Conservation (phyloP, 35 echinoderm and acorn worm genomes). For the Apostichopus japonicus region DNA sequence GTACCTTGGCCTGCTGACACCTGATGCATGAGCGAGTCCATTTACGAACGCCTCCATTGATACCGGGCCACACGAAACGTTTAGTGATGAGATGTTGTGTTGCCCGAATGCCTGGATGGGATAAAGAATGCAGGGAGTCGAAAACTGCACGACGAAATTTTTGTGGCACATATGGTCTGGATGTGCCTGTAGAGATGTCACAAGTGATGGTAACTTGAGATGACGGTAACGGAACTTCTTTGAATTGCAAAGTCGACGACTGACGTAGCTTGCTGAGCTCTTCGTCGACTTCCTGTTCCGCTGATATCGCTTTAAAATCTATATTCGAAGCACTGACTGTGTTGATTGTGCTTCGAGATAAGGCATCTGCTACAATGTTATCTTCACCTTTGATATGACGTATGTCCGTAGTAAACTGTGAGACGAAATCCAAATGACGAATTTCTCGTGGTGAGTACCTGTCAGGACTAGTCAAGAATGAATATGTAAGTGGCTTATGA, state of each 20-base stretch:
- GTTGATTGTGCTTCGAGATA: background rate
- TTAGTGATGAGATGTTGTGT: slow-evolving; percentile 64
- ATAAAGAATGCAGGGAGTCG: slow-evolving; percentile 24
- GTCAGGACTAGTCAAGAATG: too few species aligned
- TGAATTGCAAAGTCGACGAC: background rate
- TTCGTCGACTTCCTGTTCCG: slow-evolving; percentile 27
- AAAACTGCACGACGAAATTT: slow-evolving; percentile 24
- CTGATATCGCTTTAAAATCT: slow-evolving; percentile 26
- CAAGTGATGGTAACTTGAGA: slow-evolving; percentile 35
- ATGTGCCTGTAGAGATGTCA: slow-evolving; percentile 22
- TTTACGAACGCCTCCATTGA: slow-evolving; percentile 63
- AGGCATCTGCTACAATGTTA: too few species aligned
- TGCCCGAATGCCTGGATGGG: slow-evolving; percentile 45
- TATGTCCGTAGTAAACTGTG: too few species aligned
- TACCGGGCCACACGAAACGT: slow-evolving; percentile 70
- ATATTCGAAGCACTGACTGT: background rate
- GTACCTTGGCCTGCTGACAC: slow-evolving; percentile 70
- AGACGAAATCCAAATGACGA: too few species aligned
- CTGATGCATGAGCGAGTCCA: slow-evolving; percentile 63
- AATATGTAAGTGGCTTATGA: slow-evolving; percentile 5
- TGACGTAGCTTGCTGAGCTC: background rate
- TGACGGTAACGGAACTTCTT: background rate
- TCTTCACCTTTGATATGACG: too few species aligned
- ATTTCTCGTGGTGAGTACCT: too few species aligned
- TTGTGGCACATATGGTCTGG: slow-evolving; percentile 12